phyloP scores from a whole-genome alignment of 2,797 vertebrate genomes.

The Ispidina lecontei region DNA sequence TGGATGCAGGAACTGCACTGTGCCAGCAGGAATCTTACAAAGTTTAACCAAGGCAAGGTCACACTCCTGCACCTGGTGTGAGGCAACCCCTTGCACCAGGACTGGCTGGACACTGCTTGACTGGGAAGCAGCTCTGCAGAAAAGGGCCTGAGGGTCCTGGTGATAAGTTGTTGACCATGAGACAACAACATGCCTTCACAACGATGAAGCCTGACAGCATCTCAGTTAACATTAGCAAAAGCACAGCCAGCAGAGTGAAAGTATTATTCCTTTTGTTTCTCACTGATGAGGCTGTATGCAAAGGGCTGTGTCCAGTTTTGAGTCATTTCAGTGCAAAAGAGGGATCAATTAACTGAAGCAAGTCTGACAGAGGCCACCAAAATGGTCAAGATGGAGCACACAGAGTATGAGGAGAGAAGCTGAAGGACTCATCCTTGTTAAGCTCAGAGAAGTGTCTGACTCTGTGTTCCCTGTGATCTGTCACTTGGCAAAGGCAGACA shows the following conservation, averaged over 20 bases:
- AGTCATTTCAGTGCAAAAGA: background rate
- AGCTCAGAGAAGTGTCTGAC: background rate
- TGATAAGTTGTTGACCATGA: background rate
- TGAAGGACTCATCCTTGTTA: background rate
- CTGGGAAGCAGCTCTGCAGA: background rate
- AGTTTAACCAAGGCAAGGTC: background rate
- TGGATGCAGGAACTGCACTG: background rate
- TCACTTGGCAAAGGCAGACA: background rate
- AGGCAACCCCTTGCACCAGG: background rate
- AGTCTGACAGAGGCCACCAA: background rate
- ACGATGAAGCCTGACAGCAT: accelerated
- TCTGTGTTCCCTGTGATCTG: background rate
- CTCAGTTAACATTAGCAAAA: background rate
- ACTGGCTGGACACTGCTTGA: background rate
- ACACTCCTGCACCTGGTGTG: background rate
- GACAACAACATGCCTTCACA: background rate
- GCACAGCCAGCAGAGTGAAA: background rate
- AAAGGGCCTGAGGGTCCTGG: background rate
- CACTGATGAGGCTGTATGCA: background rate
- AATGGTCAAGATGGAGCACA: background rate
- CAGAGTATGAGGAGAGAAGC: background rate
- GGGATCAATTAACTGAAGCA: background rate
- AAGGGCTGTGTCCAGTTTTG: background rate
- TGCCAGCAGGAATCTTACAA: background rate
- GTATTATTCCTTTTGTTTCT: background rate